Conservation (phyloP, 2,797 vertebrate species). For the Octomys mimax region DNA sequence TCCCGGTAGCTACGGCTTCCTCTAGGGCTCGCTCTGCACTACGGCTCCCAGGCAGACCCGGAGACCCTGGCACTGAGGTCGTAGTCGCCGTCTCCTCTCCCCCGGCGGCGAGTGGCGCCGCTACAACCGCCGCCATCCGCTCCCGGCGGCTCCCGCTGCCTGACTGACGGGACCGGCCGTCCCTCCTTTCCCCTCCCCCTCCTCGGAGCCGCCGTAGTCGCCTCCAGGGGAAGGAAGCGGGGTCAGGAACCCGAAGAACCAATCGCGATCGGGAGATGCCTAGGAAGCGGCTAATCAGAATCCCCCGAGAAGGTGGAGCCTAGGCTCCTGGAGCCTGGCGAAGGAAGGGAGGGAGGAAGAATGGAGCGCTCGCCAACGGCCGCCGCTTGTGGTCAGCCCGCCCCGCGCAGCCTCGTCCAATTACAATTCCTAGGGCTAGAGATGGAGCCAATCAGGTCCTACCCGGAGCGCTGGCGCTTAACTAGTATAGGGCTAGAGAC, state of each 20-base stretch:
- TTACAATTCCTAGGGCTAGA: conserved; percentile 53
- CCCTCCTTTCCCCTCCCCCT: conserved; percentile 70
- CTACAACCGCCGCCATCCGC: conserved; percentile 74
- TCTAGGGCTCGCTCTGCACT: conserved; percentile 95
- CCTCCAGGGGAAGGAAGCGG: conserved; percentile 36
- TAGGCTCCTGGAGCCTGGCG: neutral
- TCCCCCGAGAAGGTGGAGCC: conserved; percentile 34
- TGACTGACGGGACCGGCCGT: conserved; percentile 76
- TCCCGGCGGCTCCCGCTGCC: conserved; percentile 72
- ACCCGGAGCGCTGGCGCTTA: neutral
- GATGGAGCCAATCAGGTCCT: conserved; percentile 70
- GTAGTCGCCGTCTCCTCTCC: conserved; percentile 79
- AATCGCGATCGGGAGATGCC: conserved; percentile 59
- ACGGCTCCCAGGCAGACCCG: conserved; percentile 92
- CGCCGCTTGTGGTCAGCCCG: conserved; percentile 2
- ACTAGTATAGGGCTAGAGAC: neutral
- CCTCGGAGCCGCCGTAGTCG: conserved; percentile 81
- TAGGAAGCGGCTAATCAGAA: conserved; percentile 76
- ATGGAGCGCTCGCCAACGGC: conserved; percentile 71
- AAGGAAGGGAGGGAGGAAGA: conserved; percentile 68
- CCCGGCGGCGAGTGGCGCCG: conserved; percentile 71
- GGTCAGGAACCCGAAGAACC: conserved; percentile 38
- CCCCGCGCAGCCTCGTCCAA: conserved; percentile 70
- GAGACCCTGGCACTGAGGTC: conserved; percentile 89
- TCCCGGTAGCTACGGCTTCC: conserved; percentile 94